Conservation (phyloP, 2,797 vertebrate species). For the Onychomys arenicola region DNA sequence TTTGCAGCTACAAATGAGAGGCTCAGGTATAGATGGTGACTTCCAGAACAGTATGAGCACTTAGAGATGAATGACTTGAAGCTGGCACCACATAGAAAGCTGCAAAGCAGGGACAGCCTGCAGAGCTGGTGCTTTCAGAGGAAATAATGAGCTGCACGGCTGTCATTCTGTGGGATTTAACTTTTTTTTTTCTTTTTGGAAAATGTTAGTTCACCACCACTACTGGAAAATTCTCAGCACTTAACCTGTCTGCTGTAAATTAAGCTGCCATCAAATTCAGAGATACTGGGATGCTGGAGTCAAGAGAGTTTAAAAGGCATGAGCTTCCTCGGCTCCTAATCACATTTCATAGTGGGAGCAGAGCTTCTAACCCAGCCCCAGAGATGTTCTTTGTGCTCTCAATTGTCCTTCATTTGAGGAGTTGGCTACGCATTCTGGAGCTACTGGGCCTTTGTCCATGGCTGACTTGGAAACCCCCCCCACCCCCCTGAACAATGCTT, state of each 20-base stretch:
- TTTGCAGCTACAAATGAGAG: slow-evolving; percentile 33
- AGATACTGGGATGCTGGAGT: background rate
- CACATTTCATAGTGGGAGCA: slow-evolving; percentile 38
- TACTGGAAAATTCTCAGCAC: slow-evolving; percentile 41
- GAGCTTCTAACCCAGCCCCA: background rate
- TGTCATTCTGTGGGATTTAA: slow-evolving; percentile 40
- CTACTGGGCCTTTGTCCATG: background rate
- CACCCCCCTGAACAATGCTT: background rate
- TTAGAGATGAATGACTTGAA: slow-evolving; percentile 47
- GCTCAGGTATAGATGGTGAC: slow-evolving; percentile 44
- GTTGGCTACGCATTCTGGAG: background rate
- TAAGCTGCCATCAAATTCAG: slow-evolving; percentile 54
- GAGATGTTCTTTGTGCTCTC: background rate
- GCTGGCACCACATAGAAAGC: background rate
- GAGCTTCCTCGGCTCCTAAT: slow-evolving; percentile 1
- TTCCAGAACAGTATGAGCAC: slow-evolving; percentile 46
- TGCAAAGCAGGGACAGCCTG: slow-evolving; percentile 48
- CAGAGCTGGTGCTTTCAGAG: slow-evolving; percentile 59
- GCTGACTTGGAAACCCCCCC: background rate
- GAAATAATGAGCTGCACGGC: slow-evolving; percentile 75
- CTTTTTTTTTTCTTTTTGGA: background rate
- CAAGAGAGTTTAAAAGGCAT: slow-evolving; percentile 26
- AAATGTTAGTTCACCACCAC: slow-evolving; percentile 59
- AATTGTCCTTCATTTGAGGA: background rate
- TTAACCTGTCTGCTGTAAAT: slow-evolving; percentile 49